These are phyloP conservation scores for Yponomeuta cagnagella DNA, from an alignment of 2,888 invertebrate genomes.

Conservation along the genomic window DNA sequence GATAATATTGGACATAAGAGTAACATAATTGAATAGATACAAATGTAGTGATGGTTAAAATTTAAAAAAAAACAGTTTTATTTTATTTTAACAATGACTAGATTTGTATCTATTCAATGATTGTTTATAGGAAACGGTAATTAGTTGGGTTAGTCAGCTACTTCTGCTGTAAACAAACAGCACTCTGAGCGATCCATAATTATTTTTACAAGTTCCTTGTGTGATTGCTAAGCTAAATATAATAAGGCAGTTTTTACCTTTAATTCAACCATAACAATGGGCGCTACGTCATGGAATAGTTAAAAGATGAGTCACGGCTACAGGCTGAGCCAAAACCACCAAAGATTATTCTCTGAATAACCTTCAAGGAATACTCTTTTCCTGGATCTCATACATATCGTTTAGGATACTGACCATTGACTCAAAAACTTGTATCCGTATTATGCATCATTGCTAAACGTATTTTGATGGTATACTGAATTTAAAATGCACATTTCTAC, in stretches of 20 bases:
- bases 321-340: constrained; percentile 33
- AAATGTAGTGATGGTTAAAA: no score
- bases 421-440: neutral
- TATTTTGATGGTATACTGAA: neutral
- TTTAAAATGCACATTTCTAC: neutral
- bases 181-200: no score
- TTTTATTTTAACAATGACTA: no score
- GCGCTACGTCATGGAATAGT: constrained; percentile 36
- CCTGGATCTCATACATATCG: constrained; percentile 18
- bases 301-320: constrained; percentile 41
- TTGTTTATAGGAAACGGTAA: no score
- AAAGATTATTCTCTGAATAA: constrained; percentile 1
- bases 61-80: no score
- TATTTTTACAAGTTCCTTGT: neutral
- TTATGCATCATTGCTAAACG: neutral
- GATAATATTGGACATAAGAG: no score
- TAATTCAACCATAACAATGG: constrained; percentile 44
- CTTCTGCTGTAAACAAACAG: no score
- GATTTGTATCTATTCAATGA: no score
- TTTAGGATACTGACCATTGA: neutral
- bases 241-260: constrained; percentile 31
- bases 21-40: no score
- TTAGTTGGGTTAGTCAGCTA: no score
- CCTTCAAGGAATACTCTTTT: neutral
- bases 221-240: constrained; percentile 20